Evolutionary conservation across 2,113 vertebrate species (phyloP).

Genomic region (Hypocryptadius cinnamomeus): DNA sequence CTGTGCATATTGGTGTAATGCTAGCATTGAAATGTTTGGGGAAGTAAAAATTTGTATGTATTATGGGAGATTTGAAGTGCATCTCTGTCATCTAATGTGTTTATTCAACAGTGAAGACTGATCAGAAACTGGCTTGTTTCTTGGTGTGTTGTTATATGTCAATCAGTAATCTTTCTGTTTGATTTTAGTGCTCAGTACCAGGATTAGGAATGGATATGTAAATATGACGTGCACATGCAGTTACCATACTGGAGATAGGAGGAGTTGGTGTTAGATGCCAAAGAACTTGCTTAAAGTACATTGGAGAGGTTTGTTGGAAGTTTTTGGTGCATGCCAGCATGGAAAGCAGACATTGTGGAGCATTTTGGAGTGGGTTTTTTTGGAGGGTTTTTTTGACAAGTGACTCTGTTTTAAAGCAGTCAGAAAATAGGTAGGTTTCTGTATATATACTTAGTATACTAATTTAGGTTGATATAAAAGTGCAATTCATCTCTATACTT

Average conservation of each 20-base stretch:
- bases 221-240: neutral
- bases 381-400: neutral
- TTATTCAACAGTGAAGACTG: neutral
- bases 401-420: neutral
- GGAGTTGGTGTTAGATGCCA: neutral
- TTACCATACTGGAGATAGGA: neutral
- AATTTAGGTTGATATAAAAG: neutral
- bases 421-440: neutral
- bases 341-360: neutral
- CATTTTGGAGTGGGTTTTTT: neutral
- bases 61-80: neutral
- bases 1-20: neutral
- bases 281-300: neutral
- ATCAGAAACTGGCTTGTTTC: neutral
- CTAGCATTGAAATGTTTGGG: neutral
- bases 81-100: fast-evolving
- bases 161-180: neutral
- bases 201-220: neutral
- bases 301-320: neutral
- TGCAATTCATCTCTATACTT: neutral
- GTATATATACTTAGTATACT: neutral
- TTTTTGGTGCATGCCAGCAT: neutral
- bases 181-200: neutral
- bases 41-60: neutral
- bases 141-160: neutral